These are phyloP conservation scores for Xylota sylvarum DNA, from an alignment of 2,888 invertebrate genomes.

Conservation along the genomic window DNA sequence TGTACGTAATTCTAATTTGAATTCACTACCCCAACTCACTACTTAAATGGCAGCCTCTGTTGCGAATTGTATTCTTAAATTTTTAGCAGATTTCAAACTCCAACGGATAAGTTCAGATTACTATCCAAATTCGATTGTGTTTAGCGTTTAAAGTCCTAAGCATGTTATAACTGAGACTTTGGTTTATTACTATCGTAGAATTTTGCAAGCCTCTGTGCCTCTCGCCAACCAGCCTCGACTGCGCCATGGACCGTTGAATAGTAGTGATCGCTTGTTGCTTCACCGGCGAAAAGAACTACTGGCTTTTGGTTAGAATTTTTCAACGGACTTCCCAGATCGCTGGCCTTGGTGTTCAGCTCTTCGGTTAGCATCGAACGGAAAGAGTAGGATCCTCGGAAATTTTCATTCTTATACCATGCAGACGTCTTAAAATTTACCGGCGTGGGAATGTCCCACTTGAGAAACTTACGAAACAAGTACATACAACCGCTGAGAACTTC, in stretches of 20 bases:
- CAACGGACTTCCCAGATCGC: slow-evolving; percentile 85
- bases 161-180: slow-evolving; percentile 82
- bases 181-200: slow-evolving; percentile 79
- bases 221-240: slow-evolving; percentile 89
- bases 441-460: slow-evolving; percentile 82
- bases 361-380: slow-evolving; percentile 87
- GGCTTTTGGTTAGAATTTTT: slow-evolving; percentile 83
- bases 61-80: slow-evolving; percentile 3
- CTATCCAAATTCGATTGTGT: slow-evolving; percentile 13
- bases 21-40: slow-evolving; percentile 25
- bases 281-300: slow-evolving; percentile 89
- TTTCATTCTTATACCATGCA: slow-evolving; percentile 88
- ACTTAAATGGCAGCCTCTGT: slow-evolving; percentile 49
- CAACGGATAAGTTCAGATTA: slow-evolving; percentile 13
- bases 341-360: slow-evolving; percentile 86
- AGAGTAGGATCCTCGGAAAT: slow-evolving; percentile 89
- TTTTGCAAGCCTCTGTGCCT: slow-evolving; percentile 87
- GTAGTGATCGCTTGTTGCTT: slow-evolving; percentile 88
- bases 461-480: slow-evolving; percentile 83
- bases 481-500: slow-evolving; percentile 83
- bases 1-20: neutral
- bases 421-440: slow-evolving; percentile 85
- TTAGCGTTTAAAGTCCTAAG: slow-evolving; percentile 79
- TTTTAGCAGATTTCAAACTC: neutral
- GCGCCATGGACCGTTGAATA: slow-evolving; percentile 91